Evolutionary conservation across 2,797 vertebrate species (phyloP).

Genomic region (Lacerta bilineata): DNA sequence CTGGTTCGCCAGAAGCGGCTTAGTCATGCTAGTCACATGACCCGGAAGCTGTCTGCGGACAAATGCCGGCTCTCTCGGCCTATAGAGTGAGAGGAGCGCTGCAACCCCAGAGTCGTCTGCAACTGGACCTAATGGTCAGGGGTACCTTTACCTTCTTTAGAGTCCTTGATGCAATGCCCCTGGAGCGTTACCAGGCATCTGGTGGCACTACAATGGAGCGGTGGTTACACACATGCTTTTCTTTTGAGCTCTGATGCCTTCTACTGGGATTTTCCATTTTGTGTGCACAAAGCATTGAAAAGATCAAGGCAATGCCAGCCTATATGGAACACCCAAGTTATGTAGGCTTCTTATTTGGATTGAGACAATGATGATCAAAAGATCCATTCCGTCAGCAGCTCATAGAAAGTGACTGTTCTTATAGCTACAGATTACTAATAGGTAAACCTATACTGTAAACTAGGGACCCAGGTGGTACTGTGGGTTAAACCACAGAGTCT

Average conservation of each 20-base stretch:
- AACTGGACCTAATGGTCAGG: too few species aligned
- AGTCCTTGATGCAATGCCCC: background rate
- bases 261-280: background rate
- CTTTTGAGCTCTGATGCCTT: background rate
- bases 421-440: background rate
- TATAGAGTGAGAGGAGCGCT: too few species aligned
- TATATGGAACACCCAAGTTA: background rate
- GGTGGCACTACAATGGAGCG: background rate
- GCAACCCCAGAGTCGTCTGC: too few species aligned
- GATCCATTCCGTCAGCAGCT: background rate
- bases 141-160: too few species aligned
- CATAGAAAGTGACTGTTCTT: background rate
- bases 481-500: too few species aligned
- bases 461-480: too few species aligned
- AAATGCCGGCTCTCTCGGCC: too few species aligned
- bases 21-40: too few species aligned
- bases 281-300: background rate
- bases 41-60: too few species aligned
- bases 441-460: too few species aligned
- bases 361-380: background rate
- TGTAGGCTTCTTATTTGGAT: background rate
- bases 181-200: background rate
- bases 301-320: background rate
- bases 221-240: background rate
- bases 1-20: too few species aligned